A percentile compares a stretch with the other conserved stretches of the same genome.
Evolutionary conservation across 30 jellyfish, hydroid and myxozoan genomes (phyloP).

Genomic region (Hydra vulgaris): DNA sequence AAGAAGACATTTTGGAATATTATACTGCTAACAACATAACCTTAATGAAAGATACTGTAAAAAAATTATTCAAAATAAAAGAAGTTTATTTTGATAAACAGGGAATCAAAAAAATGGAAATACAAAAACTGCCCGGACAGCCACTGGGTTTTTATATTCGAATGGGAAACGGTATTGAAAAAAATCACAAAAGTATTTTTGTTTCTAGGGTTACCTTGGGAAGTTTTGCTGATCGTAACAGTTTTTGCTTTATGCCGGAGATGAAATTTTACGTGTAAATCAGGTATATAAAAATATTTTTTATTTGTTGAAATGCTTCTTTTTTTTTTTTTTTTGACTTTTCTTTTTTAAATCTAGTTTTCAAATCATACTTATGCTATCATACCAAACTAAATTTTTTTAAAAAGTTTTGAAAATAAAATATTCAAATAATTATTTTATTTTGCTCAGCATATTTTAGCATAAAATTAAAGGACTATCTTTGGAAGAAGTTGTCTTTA

Average conservation of each 20-base stretch:
- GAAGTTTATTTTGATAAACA: slow-evolving; percentile 51
- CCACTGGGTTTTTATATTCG: slow-evolving; percentile 79
- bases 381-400: too few species aligned
- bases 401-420: too few species aligned
- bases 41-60: slow-evolving; percentile 35
- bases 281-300: too few species aligned
- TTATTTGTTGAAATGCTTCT: not conserved
- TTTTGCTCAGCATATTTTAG: too few species aligned
- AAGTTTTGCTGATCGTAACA: slow-evolving; percentile 57
- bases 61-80: slow-evolving; percentile 47
- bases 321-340: too few species aligned
- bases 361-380: too few species aligned
- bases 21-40: too few species aligned
- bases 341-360: too few species aligned
- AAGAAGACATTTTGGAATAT: too few species aligned
- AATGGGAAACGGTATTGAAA: slow-evolving; percentile 74
- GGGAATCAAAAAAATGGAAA: slow-evolving; percentile 78
- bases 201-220: slow-evolving; percentile 86
- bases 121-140: slow-evolving; percentile 74
- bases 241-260: slow-evolving; percentile 79
- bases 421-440: too few species aligned
- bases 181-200: slow-evolving; percentile 60
- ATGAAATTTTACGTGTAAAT: slow-evolving; percentile 69
- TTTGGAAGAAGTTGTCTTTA: slow-evolving; percentile 74
- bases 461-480: slow-evolving; percentile 46